Conservation (phyloP, 1,140 invertebrate genomes). For the Pseudoatta argentina region DNA sequence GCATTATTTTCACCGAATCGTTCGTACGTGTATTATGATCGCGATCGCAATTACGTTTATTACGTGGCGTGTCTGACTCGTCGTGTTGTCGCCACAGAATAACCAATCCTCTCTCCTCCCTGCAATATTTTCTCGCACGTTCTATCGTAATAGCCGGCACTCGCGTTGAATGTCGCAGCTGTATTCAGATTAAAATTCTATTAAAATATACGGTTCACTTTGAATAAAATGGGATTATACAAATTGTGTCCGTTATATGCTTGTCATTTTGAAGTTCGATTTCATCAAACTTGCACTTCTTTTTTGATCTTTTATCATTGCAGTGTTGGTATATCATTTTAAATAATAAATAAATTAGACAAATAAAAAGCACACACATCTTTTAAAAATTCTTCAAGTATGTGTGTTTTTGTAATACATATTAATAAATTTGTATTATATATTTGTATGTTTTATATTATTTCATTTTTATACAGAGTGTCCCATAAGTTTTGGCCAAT, state of each 20-base stretch:
- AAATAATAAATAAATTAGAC: neutral
- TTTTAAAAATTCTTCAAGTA: neutral
- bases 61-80: constrained; percentile 22
- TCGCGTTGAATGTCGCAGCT: neutral
- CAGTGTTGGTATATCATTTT: too few relatives aligned
- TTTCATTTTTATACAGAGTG: too few relatives aligned
- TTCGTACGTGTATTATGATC: neutral
- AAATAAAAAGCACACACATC: neutral
- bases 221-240: neutral
- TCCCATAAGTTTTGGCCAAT: too few relatives aligned
- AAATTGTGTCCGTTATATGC: neutral
- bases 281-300: neutral
- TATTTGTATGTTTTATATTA: neutral
- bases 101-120: constrained; percentile 33
- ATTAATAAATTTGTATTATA: neutral
- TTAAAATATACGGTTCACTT: neutral
- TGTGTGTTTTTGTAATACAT: too few relatives aligned
- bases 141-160: neutral
- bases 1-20: constrained; percentile 8
- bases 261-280: neutral
- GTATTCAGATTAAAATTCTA: constrained; percentile 14
- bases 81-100: constrained; percentile 17
- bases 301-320: neutral
- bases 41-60: constrained; percentile 30
- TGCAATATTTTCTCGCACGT: constrained; percentile 1